Percentiles rank a stretch among this genome's conserved stretches.
Conservation (phyloP, 2,888 invertebrate species). For the Asteroscopus sphinx region DNA sequence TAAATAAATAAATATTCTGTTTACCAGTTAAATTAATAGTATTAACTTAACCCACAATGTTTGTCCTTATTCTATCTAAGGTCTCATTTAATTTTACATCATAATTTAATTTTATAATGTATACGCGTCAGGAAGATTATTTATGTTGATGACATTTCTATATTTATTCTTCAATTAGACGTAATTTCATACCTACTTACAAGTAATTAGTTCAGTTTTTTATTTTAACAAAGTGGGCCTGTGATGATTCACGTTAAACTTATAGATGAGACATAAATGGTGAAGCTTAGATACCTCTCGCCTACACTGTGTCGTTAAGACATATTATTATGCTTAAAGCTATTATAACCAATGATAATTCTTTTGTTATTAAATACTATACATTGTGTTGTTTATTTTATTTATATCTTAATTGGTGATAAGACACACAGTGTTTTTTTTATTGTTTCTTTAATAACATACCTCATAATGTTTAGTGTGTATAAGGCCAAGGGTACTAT, state of each 20-base stretch:
- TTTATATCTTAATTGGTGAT: neutral
- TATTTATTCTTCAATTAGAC: neutral
- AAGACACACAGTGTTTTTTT: neutral
- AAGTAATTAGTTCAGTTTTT: neutral
- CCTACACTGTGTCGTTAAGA: conserved; percentile 43
- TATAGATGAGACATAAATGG: conserved; percentile 24
- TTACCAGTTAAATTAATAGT: neutral
- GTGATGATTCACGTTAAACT: conserved; percentile 30
- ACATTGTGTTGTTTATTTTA: neutral
- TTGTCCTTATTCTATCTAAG: neutral
- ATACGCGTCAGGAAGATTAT: neutral
- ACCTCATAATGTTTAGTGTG: neutral
- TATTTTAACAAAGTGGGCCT: conserved; percentile 6
- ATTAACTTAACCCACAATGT: too few relatives aligned
- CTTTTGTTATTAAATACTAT: neutral
- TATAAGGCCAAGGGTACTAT: neutral
- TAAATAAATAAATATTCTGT: too few relatives aligned
- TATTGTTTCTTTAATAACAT: neutral
- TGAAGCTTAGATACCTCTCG: conserved; percentile 16
- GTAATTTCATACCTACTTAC: neutral
- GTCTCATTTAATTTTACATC: neutral
- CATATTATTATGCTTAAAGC: conserved; percentile 15
- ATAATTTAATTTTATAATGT: neutral
- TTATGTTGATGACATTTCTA: neutral
- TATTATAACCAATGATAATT: conserved; percentile 7